Percentiles rank a stretch among this genome's conserved stretches.
Conservation (phyloP, 2,797 vertebrate species). For the Falco cherrug region DNA sequence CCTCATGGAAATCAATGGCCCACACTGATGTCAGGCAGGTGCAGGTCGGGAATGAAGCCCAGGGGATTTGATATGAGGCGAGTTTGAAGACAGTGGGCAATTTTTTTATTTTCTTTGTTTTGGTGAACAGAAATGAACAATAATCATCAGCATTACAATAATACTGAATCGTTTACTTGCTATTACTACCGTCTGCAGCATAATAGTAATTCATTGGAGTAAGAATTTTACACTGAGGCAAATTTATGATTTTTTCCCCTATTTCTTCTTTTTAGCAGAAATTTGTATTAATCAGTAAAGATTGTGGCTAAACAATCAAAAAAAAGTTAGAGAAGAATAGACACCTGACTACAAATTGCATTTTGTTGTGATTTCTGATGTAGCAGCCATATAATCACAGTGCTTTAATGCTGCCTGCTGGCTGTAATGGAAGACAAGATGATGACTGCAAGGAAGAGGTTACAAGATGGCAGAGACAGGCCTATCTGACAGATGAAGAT, state of each 20-base stretch:
- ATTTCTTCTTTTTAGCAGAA: not conserved
- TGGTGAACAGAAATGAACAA: conserved; percentile 16
- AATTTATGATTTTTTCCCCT: not conserved
- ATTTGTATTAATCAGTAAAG: not conserved
- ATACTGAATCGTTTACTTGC: not conserved
- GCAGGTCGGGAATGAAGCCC: conserved; percentile 26
- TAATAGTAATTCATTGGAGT: not conserved
- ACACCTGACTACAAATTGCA: not conserved
- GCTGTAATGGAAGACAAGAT: not conserved
- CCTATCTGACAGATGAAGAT: not conserved
- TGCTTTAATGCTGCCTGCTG: not conserved
- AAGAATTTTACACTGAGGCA: not conserved
- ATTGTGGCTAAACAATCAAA: not conserved
- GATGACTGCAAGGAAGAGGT: not conserved
- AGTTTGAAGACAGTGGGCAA: not conserved
- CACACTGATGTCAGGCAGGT: conserved; percentile 26
- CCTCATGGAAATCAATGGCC: conserved; percentile 23
- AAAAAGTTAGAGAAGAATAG: not conserved
- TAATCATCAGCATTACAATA: conserved; percentile 42
- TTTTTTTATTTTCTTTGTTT: conserved; percentile 51
- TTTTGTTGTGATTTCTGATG: not conserved
- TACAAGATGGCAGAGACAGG: not conserved
- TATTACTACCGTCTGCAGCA: not conserved
- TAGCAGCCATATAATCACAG: not conserved
- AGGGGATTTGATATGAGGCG: not conserved